Conservation (phyloP, 2,888 invertebrate species). For the Cephus runcator region DNA sequence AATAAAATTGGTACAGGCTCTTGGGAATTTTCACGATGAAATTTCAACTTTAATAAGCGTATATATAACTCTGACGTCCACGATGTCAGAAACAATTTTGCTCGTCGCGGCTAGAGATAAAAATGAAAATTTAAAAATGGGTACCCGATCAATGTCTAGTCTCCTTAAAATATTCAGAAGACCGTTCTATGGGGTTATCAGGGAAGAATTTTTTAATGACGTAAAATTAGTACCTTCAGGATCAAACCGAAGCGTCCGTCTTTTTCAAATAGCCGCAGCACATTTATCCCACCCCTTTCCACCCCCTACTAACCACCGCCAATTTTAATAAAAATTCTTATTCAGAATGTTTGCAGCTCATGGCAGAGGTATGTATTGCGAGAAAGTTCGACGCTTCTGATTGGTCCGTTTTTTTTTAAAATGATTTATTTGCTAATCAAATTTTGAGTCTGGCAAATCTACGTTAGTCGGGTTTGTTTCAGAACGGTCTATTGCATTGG, state of each 20-base stretch:
- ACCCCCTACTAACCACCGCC: too few relatives aligned
- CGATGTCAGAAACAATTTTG: background rate
- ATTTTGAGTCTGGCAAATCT: background rate
- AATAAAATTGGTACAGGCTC: background rate
- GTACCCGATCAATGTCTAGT: background rate
- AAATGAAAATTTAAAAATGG: background rate
- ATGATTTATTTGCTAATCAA: background rate
- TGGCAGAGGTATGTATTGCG: background rate
- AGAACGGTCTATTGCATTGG: background rate
- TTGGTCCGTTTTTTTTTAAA: background rate
- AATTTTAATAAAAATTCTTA: background rate
- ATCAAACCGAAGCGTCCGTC: background rate
- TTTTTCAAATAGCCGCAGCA: background rate
- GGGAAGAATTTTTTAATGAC: background rate
- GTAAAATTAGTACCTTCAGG: background rate
- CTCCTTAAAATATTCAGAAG: background rate
- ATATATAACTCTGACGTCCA: background rate
- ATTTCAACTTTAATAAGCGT: background rate
- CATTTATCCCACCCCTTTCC: background rate
- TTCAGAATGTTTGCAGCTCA: background rate
- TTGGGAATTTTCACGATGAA: too few relatives aligned
- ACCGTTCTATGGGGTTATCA: background rate
- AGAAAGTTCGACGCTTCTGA: background rate
- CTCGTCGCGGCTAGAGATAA: background rate
- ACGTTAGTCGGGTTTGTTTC: background rate